phyloP scores from a whole-genome alignment of 2,113 vertebrate species.

The Polypterus senegalus region DNA sequence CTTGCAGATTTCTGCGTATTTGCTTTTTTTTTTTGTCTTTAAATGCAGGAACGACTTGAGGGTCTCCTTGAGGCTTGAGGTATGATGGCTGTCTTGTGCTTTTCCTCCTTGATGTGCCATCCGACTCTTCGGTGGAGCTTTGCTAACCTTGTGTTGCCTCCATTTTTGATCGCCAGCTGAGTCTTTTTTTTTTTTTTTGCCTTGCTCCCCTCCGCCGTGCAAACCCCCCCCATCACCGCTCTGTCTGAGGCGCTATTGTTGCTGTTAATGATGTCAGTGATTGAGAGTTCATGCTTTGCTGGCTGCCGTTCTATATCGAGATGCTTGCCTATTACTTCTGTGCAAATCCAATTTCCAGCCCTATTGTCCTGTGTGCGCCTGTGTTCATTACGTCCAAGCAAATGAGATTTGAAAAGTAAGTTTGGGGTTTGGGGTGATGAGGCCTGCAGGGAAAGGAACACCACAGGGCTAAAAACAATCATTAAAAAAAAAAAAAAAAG shows the following conservation, averaged over 20 bases:
- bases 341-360: slow-evolving; percentile 23
- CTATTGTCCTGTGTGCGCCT: slow-evolving; percentile 12
- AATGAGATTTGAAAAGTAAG: not conserved
- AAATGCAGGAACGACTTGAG: no score
- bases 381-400: not conserved
- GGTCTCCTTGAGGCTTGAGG: no score
- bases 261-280: slow-evolving; percentile 12
- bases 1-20: no score
- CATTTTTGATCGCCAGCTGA: not conserved
- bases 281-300: slow-evolving; percentile 8
- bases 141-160: not conserved
- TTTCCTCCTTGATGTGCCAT: not conserved
- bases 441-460: not conserved
- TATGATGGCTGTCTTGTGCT: no score
- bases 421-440: not conserved
- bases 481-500: slow-evolving; percentile 12
- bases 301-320: slow-evolving; percentile 17
- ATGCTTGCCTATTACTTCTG: slow-evolving; percentile 20
- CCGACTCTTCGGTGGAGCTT: no score
- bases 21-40: no score
- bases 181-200: not conserved
- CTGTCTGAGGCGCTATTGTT: slow-evolving; percentile 11
- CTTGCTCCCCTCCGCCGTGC: not conserved
- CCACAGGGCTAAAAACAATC: no score
- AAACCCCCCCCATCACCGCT: not conserved